Evolutionary conservation across 2,797 vertebrate genomes (phyloP).

Genomic region (Acomys russatus): DNA sequence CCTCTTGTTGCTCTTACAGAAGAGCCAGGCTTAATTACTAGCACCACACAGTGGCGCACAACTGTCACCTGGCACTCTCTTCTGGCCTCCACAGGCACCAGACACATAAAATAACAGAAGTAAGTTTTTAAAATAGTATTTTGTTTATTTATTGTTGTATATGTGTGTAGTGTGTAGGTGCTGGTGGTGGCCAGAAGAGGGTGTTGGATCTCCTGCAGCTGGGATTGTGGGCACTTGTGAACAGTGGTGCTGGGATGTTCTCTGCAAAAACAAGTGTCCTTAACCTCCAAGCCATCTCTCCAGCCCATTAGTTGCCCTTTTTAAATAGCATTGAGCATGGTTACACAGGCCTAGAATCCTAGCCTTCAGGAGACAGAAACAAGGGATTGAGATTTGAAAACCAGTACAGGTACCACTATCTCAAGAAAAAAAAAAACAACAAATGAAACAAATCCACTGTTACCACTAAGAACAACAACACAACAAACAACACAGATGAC

Average conservation of each 20-base stretch:
- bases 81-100: neutral
- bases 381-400: neutral
- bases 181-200: neutral
- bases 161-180: neutral
- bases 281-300: neutral
- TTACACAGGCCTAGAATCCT: neutral
- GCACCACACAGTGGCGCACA: neutral
- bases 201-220: too few relatives aligned
- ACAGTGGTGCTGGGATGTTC: neutral
- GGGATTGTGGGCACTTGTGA: neutral
- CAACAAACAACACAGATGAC: neutral
- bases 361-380: neutral
- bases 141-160: neutral
- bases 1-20: neutral
- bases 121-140: too few relatives aligned
- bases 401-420: neutral
- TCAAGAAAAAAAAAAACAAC: neutral
- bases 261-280: neutral
- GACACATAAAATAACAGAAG: neutral
- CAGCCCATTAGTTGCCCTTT: neutral
- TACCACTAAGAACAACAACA: neutral
- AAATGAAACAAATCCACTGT: neutral
- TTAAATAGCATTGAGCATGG: neutral
- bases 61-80: neutral
- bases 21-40: neutral